Conservation (phyloP, 2,797 vertebrate genomes). For the Megaceryle alcyon region DNA sequence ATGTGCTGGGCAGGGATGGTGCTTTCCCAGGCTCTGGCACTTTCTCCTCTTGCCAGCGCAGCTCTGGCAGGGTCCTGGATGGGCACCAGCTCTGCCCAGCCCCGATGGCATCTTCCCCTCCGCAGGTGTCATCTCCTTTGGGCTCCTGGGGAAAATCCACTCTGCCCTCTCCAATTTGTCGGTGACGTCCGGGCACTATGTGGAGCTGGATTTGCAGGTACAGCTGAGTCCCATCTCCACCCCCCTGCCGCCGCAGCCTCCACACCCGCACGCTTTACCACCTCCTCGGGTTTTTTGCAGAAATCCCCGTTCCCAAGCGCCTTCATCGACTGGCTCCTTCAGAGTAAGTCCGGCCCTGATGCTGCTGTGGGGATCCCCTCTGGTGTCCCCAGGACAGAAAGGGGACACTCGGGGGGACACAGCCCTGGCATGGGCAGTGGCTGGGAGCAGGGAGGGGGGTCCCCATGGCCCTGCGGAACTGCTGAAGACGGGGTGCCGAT, state of each 20-base stretch:
- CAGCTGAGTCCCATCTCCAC: accelerated
- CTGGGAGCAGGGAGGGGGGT: not conserved
- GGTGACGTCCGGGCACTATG: accelerated
- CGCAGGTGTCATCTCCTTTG: not conserved
- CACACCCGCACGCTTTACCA: accelerated
- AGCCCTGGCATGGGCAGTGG: accelerated
- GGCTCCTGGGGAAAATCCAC: slow-evolving; percentile 15
- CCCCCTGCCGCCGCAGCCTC: not conserved
- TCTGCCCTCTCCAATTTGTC: not conserved
- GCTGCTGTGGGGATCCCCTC: not conserved
- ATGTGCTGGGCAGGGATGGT: accelerated
- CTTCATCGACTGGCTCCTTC: slow-evolving; percentile 59
- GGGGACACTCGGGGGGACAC: accelerated
- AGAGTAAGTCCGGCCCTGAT: not conserved
- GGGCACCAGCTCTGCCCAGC: not conserved
- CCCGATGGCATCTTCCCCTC: not conserved
- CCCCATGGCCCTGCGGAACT: not conserved
- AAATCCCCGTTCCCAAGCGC: not conserved
- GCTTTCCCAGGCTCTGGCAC: not conserved
- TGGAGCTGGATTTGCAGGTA: slow-evolving; percentile 65
- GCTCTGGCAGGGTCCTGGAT: not conserved
- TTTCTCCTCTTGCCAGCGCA: accelerated
- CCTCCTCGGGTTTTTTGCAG: not conserved
- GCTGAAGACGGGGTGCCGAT: not conserved
- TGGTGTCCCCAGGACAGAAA: not conserved